phyloP scores from a whole-genome alignment of 2,888 invertebrate genomes.

The Meiosimyza platycephala region DNA sequence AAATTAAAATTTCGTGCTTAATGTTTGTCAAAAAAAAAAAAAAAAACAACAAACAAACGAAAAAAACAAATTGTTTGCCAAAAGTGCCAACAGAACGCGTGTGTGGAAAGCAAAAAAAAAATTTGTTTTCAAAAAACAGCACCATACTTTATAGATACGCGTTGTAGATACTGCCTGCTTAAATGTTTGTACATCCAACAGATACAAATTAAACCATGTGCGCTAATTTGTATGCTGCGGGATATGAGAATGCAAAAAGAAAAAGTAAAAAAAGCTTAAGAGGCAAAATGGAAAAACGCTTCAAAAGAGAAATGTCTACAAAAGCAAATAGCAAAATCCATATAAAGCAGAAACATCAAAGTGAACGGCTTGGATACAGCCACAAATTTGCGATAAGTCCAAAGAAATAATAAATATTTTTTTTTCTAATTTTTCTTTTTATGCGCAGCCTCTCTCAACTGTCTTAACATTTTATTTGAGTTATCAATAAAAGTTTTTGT shows the following conservation, averaged over 20 bases:
- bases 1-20: constrained; percentile 13
- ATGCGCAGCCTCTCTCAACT: constrained; percentile 1
- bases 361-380: constrained; percentile 30
- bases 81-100: too few species aligned
- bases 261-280: too few species aligned
- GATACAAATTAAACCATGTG: too few species aligned
- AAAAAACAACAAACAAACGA: background rate
- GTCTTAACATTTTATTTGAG: constrained; percentile 3
- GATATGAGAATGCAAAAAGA: too few species aligned
- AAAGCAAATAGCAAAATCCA: too few species aligned
- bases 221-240: too few species aligned
- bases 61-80: background rate
- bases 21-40: constrained; percentile 9
- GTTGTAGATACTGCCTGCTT: too few species aligned
- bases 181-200: too few species aligned
- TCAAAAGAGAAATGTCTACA: too few species aligned
- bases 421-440: constrained; percentile 14
- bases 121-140: background rate
- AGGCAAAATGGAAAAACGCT: too few species aligned
- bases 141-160: too few species aligned
- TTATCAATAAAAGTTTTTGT: constrained; percentile 26
- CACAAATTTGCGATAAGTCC: constrained; percentile 17
- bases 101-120: background rate
- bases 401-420: background rate
- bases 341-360: constrained; percentile 26